These are phyloP conservation scores for Berghia stephanieae DNA, from an alignment of 1,140 invertebrate genomes.

Conservation along the genomic window DNA sequence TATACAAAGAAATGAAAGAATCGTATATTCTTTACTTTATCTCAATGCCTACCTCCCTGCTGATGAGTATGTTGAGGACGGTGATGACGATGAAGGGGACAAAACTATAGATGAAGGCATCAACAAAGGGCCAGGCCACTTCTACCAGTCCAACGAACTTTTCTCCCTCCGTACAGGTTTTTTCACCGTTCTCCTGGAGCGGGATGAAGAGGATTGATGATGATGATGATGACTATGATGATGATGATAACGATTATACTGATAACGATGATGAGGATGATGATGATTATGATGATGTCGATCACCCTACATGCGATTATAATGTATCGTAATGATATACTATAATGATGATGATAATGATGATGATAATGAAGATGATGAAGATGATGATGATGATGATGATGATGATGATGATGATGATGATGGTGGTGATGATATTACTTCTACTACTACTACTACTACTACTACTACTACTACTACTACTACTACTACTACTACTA, in stretches of 20 bases:
- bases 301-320: no score
- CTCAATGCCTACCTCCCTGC: slow-evolving; percentile 39
- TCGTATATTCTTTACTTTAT: slow-evolving; percentile 18
- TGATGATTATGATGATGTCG: no score
- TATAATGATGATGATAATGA: no score
- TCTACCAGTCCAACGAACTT: slow-evolving; percentile 34
- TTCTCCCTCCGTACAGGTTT: not conserved
- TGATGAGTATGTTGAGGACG: slow-evolving; percentile 51
- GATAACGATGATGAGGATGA: no score
- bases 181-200: not conserved
- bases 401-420: no score
- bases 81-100: slow-evolving; percentile 54
- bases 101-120: slow-evolving; percentile 58
- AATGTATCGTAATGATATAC: no score
- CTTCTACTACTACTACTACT: no score
- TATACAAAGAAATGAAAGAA: slow-evolving; percentile 16
- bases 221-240: no score
- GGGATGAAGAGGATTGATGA: slow-evolving; percentile 32
- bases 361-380: no score
- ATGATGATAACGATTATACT: no score
- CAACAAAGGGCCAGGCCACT: slow-evolving; percentile 57
- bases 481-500: slow-evolving; percentile 1
- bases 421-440: no score
- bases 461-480: slow-evolving; percentile 31
- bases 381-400: no score